Conservation (phyloP, 2,797 vertebrate genomes). For the Melanotaenia maccullochi region DNA sequence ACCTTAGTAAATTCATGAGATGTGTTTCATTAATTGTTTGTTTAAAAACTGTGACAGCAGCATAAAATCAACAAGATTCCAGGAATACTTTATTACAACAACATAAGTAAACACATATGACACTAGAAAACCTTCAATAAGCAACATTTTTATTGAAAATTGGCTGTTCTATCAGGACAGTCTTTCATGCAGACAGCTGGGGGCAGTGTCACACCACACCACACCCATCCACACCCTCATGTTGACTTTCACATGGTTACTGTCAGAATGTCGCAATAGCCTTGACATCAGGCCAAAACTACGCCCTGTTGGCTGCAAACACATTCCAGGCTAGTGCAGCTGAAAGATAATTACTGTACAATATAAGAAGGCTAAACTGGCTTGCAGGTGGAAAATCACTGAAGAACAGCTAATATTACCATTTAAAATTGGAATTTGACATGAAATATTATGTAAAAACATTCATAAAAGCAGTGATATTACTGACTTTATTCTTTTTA, state of each 20-base stretch:
- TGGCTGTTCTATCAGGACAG: neutral
- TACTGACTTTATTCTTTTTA: slow-evolving; percentile 1
- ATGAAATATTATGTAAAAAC: slow-evolving; percentile 7
- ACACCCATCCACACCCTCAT: slow-evolving; percentile 50
- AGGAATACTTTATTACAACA: slow-evolving; percentile 30
- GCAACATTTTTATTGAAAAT: slow-evolving; percentile 11
- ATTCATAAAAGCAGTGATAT: neutral
- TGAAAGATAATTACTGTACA: slow-evolving; percentile 13
- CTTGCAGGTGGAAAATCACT: neutral
- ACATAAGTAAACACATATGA: neutral
- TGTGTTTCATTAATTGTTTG: neutral
- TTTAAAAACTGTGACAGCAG: neutral
- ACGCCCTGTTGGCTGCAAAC: slow-evolving; percentile 34
- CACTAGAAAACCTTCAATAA: neutral
- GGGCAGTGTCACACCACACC: slow-evolving; percentile 9
- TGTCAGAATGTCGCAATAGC: slow-evolving; percentile 50
- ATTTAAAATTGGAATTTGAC: neutral
- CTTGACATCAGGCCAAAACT: slow-evolving; percentile 24
- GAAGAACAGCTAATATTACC: neutral
- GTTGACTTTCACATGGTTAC: slow-evolving; percentile 49
- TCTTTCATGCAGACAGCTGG: neutral
- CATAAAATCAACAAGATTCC: slow-evolving; percentile 2
- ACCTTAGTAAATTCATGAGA: neutral
- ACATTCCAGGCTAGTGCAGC: neutral
- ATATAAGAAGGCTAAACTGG: neutral